phyloP scores from a whole-genome alignment of 2,888 invertebrate species.

The Synanthedon formicaeformis region DNA sequence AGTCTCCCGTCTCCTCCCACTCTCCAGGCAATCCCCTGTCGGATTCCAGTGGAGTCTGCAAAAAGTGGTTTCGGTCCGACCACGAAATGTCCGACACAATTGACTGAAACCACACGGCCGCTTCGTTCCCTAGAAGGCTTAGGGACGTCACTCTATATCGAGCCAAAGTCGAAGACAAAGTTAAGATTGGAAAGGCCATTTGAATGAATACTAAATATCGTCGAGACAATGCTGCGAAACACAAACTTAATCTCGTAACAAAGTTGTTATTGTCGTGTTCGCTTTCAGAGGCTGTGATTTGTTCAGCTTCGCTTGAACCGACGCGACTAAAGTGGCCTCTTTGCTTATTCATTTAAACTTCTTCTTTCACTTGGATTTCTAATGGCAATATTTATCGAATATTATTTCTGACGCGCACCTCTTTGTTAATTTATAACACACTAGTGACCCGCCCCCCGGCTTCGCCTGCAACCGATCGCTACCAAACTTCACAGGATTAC shows the following conservation, averaged over 20 bases:
- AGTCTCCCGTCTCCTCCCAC: not conserved
- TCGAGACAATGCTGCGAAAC: not conserved
- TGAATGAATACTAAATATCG: not conserved
- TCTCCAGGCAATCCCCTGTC: not conserved
- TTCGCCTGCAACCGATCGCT: no score
- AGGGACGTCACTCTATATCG: not conserved
- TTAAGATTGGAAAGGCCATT: not conserved
- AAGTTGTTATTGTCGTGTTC: not conserved
- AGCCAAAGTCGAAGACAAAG: not conserved
- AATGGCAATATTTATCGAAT: no score
- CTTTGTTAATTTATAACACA: no score
- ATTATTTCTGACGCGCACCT: no score
- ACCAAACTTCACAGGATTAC: no score
- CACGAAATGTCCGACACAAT: not conserved
- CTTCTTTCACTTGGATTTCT: no score
- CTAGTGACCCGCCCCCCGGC: no score
- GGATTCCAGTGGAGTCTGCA: not conserved
- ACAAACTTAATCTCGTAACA: not conserved
- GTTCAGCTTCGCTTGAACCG: not conserved
- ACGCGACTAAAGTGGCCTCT: no score
- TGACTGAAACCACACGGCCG: not conserved
- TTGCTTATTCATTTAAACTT: no score
- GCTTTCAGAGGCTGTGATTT: not conserved
- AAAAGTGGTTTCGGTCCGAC: not conserved
- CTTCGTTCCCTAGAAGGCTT: not conserved